Evolutionary conservation across 2,113 vertebrate genomes (phyloP), one percentile per base, ranked within the genome.

Genomic region (Rhineura floridana): DNA sequence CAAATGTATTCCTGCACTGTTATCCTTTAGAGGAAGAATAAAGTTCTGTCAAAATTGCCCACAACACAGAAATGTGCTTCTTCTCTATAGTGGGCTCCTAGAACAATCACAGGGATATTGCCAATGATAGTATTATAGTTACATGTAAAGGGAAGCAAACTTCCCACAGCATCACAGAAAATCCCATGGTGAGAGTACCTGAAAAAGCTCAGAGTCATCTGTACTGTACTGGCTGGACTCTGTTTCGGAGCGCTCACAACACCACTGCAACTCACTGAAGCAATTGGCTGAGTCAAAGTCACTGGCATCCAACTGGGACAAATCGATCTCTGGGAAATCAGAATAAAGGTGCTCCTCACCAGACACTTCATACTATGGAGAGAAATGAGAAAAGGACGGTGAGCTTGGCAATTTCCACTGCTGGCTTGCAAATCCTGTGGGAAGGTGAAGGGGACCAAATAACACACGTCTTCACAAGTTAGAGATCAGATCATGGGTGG

Each of bases 311-410:
- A 99, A 97, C 97, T 99, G 99, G 87, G 98, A 99, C 75, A 99
- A 97, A 97, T 99, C 99, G 25, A 99, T 98, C 97, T 99, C 99
- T 0, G 98, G 97, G 93, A 99, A 98, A 94, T 99, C 98, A 0
- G 98, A 97, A 84, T 98, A 99, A 94, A 99, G 96, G 42, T 98
- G 98, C 94, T 98, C 99, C 87, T 98, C 98, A 39, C 95, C 98
- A 83, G 97, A 98, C 92, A 96, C 98, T 92, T 97, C 98, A 0
- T 97, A 97, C 99, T 99, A 96, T 3, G 91, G 89, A 90, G 63
- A 39, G 86, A 93, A 92, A 70, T 91, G 75, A 88, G 73, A 87
- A 2, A 55, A 50, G 44, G 59, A 93, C 1, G 78, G 76, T 96
- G 93, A 95, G 88, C 42, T 1, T 44, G 0, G 76, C 50, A 25